Conservation (phyloP, 2,888 invertebrate species). For the Arrhopalites spinosus region DNA sequence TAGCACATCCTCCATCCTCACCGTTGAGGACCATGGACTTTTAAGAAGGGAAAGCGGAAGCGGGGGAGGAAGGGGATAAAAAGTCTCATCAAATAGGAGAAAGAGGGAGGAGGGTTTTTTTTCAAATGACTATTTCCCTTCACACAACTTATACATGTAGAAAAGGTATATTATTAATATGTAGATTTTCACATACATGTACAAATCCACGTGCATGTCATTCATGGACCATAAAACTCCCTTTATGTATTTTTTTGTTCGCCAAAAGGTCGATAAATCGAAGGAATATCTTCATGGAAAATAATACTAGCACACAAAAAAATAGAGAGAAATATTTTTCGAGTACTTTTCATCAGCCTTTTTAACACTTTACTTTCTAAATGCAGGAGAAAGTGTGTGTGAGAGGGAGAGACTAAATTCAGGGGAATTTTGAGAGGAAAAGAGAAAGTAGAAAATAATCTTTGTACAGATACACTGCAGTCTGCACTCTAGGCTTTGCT, state of each 20-base stretch:
- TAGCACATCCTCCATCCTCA: not conserved
- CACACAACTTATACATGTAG: too few species aligned
- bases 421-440: not conserved
- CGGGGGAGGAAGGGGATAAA: too few species aligned
- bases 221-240: not conserved
- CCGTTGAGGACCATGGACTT: too few species aligned
- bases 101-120: not conserved
- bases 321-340: not conserved
- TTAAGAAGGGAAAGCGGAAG: too few species aligned
- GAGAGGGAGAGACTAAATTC: not conserved
- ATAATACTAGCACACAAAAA: not conserved
- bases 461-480: too few species aligned
- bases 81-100: not conserved
- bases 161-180: not conserved
- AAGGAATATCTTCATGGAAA: not conserved
- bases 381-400: not conserved
- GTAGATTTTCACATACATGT: not conserved
- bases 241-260: constrained; percentile 8
- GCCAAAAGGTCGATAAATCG: constrained; percentile 30
- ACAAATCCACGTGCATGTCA: not conserved
- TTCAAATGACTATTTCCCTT: too few species aligned
- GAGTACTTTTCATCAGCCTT: not conserved
- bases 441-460: not conserved
- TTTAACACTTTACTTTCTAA: not conserved
- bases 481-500: too few species aligned